Conservation (phyloP, 2,113 vertebrate genomes). For the Bombycilla garrulus region DNA sequence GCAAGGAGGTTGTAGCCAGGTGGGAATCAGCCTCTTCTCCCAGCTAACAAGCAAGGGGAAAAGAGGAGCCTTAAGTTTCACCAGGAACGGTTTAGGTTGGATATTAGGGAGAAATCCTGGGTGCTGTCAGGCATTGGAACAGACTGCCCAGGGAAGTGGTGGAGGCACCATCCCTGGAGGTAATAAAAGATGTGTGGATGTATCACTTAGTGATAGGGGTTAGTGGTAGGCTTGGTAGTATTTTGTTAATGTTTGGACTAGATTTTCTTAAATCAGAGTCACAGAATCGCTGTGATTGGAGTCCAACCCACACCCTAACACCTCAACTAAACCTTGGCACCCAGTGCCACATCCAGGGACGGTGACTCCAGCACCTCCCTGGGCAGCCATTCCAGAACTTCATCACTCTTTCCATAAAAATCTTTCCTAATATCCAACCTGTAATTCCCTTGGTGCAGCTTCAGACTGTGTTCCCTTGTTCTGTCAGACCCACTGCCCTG, state of each 20-base stretch:
- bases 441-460: neutral
- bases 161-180: neutral
- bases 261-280: neutral
- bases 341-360: neutral
- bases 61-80: neutral
- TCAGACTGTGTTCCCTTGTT: neutral
- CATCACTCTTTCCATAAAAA: neutral
- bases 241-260: neutral
- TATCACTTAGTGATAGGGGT: neutral
- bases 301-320: too few relatives aligned
- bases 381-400: neutral
- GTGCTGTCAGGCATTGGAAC: neutral
- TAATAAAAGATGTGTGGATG: neutral
- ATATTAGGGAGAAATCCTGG: neutral
- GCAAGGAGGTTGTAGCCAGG: neutral
- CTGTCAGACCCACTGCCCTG: too few relatives aligned
- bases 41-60: neutral
- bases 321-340: neutral
- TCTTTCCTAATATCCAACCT: neutral
- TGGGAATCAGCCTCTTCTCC: neutral
- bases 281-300: neutral
- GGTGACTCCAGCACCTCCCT: neutral
- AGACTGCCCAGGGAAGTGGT: neutral
- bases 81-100: neutral
- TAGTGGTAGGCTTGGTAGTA: neutral